phyloP scores from a whole-genome alignment of 2,113 vertebrate genomes.

The Rhabdomys dilectus region DNA sequence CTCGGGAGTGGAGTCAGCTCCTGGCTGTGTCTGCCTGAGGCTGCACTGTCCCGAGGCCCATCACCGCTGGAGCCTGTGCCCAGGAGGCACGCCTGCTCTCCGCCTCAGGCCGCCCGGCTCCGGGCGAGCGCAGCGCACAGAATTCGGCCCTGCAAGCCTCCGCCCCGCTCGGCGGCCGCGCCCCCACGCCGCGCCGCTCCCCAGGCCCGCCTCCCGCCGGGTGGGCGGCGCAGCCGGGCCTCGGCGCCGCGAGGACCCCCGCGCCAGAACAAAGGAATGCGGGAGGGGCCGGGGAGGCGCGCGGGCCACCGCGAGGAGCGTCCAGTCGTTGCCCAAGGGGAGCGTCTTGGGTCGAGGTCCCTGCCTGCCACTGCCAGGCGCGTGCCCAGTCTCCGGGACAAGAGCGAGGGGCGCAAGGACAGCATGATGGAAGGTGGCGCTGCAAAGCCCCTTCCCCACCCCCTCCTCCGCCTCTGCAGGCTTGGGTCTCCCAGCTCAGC shows the following conservation, averaged over 20 bases:
- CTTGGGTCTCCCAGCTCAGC: neutral
- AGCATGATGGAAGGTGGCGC: constrained; percentile 23
- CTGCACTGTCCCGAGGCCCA: neutral
- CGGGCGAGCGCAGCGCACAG: neutral
- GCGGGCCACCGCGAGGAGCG: constrained; percentile 62
- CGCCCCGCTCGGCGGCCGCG: constrained; percentile 69
- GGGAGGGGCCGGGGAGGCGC: constrained; percentile 68
- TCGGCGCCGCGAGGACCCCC: constrained; percentile 73
- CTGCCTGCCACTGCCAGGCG: neutral
- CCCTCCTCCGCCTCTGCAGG: neutral
- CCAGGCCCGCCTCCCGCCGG: constrained; percentile 64
- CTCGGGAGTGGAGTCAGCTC: neutral
- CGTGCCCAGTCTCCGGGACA: neutral
- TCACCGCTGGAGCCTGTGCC: neutral
- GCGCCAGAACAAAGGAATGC: constrained; percentile 89
- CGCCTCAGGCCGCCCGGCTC: neutral
- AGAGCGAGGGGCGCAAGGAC: neutral
- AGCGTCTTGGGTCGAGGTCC: neutral
- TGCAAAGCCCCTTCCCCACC: neutral
- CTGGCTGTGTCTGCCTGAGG: accelerated
- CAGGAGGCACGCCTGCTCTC: neutral
- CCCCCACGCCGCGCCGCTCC: constrained; percentile 67
- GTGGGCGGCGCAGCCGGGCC: constrained; percentile 75
- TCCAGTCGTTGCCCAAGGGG: constrained; percentile 46
- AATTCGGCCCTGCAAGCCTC: neutral